A percentile compares a stretch with the other conserved stretches of the same genome.
phyloP scores from a whole-genome alignment of 2,797 vertebrate species.

The Sibirionetta formosa region DNA sequence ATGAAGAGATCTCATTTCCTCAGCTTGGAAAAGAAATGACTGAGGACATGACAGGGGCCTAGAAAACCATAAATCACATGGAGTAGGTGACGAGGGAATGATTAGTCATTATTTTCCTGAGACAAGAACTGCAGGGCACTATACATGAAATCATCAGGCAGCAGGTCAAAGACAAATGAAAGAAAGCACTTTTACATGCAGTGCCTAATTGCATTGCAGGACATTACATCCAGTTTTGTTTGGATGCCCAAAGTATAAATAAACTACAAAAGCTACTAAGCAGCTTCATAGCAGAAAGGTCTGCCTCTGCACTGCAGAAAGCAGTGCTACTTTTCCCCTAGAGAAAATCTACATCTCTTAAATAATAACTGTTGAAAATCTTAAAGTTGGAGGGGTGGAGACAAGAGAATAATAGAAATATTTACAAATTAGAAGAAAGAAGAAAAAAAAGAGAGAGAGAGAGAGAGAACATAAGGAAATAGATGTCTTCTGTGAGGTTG shows the following conservation, averaged over 20 bases:
- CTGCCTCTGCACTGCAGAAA: not conserved
- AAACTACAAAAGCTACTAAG: not conserved
- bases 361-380: not conserved
- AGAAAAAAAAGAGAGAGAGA: not conserved
- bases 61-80: not conserved
- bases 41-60: not conserved
- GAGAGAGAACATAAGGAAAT: not conserved
- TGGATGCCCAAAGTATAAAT: not conserved
- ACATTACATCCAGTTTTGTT: not conserved
- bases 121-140: not conserved
- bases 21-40: not conserved
- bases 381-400: not conserved
- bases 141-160: slow-evolving; percentile 21
- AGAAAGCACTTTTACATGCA: not conserved
- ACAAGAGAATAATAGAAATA: not conserved
- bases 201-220: not conserved
- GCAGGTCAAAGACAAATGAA: slow-evolving; percentile 10
- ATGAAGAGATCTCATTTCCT: not conserved
- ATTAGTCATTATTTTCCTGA: slow-evolving; percentile 16
- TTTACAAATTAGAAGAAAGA: not conserved
- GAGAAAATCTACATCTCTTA: not conserved
- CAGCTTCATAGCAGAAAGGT: not conserved
- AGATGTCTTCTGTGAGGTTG: not conserved
- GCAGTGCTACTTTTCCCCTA: not conserved
- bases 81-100: not conserved